phyloP scores from a whole-genome alignment of 2,113 vertebrate species.

The Passer domesticus region DNA sequence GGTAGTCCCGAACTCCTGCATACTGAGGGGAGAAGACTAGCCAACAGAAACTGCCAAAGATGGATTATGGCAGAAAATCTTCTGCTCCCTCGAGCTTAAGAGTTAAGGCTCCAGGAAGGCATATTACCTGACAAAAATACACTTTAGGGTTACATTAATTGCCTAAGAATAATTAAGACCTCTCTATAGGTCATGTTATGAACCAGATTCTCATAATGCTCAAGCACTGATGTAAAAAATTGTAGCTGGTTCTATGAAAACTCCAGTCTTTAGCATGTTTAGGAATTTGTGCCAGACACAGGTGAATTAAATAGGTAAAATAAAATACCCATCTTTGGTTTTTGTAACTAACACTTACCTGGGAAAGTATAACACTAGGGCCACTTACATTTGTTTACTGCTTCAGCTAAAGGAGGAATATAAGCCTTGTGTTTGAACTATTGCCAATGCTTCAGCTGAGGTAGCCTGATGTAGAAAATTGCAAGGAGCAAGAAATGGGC shows the following conservation, averaged over 20 bases:
- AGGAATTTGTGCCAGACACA: not conserved
- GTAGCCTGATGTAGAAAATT: not conserved
- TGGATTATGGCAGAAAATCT: not conserved
- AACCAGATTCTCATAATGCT: not conserved
- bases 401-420: not conserved
- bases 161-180: not conserved
- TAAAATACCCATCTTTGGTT: not conserved
- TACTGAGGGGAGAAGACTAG: not conserved
- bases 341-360: not conserved
- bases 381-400: not conserved
- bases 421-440: not conserved
- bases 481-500: not conserved
- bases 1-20: not conserved
- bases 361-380: not conserved
- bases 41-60: not conserved
- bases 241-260: not conserved
- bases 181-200: not conserved
- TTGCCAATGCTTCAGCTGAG: not conserved
- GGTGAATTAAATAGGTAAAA: not conserved
- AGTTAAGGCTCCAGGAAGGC: not conserved
- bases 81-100: not conserved
- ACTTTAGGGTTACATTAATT: conserved; percentile 8
- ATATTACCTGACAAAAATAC: not conserved
- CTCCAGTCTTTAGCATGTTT: not conserved
- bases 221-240: not conserved